phyloP scores from a whole-genome alignment of 1,140 invertebrate species.

The Drosophila nebulosa region DNA sequence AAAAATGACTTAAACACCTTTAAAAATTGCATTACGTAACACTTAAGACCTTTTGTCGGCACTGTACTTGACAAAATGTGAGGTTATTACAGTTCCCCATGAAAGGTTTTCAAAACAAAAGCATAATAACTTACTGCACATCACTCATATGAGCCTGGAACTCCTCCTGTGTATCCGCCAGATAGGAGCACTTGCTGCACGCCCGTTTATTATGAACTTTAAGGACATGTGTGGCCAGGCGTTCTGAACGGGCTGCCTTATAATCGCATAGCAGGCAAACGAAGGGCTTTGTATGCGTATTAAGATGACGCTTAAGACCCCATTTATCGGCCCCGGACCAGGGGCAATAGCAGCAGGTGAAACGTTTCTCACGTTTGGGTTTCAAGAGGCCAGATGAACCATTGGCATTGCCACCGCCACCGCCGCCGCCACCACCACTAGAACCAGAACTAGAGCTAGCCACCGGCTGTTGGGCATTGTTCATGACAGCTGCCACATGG shows the following conservation, averaged over 20 bases:
- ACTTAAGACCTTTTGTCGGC: too few relatives aligned
- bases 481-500: slow-evolving; percentile 47
- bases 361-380: slow-evolving; percentile 84
- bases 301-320: slow-evolving; percentile 94
- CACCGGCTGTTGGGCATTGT: slow-evolving; percentile 51
- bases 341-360: slow-evolving; percentile 92
- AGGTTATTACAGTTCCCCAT: not conserved
- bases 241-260: slow-evolving; percentile 92
- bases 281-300: slow-evolving; percentile 95
- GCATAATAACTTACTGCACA: slow-evolving; percentile 83
- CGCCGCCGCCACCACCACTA: slow-evolving; percentile 37
- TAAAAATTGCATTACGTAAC: too few relatives aligned
- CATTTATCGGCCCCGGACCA: slow-evolving; percentile 97
- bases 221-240: slow-evolving; percentile 92
- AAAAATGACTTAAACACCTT: too few relatives aligned
- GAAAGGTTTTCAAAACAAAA: not conserved
- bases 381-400: slow-evolving; percentile 63
- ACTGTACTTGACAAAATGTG: too few relatives aligned
- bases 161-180: slow-evolving; percentile 90
- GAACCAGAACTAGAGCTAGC: slow-evolving; percentile 66
- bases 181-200: slow-evolving; percentile 92
- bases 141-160: slow-evolving; percentile 89
- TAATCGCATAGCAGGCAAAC: slow-evolving; percentile 94
- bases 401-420: slow-evolving; percentile 33
- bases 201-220: slow-evolving; percentile 95